Conservation (phyloP, 2,888 invertebrate genomes). For the Ichneumoninae sp. region DNA sequence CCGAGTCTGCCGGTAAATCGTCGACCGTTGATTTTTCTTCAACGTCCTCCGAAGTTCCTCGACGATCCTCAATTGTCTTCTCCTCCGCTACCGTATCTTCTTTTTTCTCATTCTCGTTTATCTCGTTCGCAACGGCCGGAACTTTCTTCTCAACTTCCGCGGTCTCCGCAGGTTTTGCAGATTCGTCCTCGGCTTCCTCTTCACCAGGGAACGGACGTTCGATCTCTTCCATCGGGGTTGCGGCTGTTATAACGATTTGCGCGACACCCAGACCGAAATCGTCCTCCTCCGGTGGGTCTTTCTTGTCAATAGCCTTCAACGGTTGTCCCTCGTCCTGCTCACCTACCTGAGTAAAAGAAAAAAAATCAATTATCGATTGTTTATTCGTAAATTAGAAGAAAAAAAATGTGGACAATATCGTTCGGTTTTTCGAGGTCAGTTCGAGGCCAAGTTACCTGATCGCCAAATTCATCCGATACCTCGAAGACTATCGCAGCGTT, state of each 20-base stretch:
- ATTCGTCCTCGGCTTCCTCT: constrained; percentile 77
- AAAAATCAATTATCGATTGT: neutral
- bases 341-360: constrained; percentile 44
- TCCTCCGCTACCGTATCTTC: constrained; percentile 69
- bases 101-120: constrained; percentile 47
- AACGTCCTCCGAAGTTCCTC: constrained; percentile 75
- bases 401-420: neutral
- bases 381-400: neutral
- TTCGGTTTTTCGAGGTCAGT: neutral
- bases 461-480: constrained; percentile 79
- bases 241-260: constrained; percentile 96
- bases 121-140: constrained; percentile 32
- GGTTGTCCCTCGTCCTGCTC: constrained; percentile 64
- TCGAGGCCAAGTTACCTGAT: constrained; percentile 77
- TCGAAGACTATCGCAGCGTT: constrained; percentile 79
- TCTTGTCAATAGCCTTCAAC: constrained; percentile 65
- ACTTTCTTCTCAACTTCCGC: constrained; percentile 27
- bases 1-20: constrained; percentile 87
- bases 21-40: constrained; percentile 84
- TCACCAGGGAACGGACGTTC: constrained; percentile 91
- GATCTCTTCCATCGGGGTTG: constrained; percentile 96
- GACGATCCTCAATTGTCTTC: constrained; percentile 64
- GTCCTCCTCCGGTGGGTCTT: constrained; percentile 78
- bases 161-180: constrained; percentile 68
- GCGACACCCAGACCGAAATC: constrained; percentile 92